Evolutionary conservation across 30 jellyfish, hydroid and myxozoan genomes (phyloP).

Genomic region (Aurelia aurita complex sp. Pacific): DNA sequence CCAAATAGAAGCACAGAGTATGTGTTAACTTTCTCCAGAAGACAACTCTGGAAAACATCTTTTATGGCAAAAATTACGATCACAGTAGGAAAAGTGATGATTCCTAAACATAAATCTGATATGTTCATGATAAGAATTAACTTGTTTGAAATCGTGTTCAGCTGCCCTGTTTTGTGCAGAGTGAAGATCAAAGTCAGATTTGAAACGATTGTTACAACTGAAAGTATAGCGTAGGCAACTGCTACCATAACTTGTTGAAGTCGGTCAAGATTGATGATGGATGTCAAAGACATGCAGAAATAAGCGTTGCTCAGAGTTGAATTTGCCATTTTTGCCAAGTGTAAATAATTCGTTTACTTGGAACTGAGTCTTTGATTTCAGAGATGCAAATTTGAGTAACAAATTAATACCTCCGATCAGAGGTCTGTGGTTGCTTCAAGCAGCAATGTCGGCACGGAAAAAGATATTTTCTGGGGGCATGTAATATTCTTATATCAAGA

Average conservation of each 20-base stretch:
- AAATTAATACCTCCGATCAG: no score
- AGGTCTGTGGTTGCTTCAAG: no score
- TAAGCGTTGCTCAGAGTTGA: no score
- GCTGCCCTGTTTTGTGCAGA: slow-evolving; percentile 40
- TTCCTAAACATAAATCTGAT: slow-evolving; percentile 46
- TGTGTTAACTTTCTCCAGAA: slow-evolving; percentile 16
- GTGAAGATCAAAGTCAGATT: slow-evolving; percentile 31
- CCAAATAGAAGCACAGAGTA: slow-evolving; percentile 23
- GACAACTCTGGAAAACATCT: slow-evolving; percentile 21
- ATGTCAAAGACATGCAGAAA: no score
- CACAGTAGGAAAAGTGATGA: slow-evolving; percentile 30
- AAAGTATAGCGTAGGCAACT: slow-evolving; percentile 8
- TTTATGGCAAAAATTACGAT: neutral
- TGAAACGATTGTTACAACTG: slow-evolving; percentile 6
- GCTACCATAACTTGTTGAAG: neutral
- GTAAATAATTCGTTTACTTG: no score
- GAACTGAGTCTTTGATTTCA: no score
- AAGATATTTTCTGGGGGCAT: no score
- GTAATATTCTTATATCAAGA: no score
- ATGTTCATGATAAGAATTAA: slow-evolving; percentile 36
- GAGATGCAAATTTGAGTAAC: no score
- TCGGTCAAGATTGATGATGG: no score
- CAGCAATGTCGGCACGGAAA: no score
- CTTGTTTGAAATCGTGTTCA: slow-evolving; percentile 36
- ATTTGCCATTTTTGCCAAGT: no score